A percentile compares a stretch with the other conserved stretches of the same genome.
Conservation (phyloP, 2,113 vertebrate species). For the Megaleporinus macrocephalus region DNA sequence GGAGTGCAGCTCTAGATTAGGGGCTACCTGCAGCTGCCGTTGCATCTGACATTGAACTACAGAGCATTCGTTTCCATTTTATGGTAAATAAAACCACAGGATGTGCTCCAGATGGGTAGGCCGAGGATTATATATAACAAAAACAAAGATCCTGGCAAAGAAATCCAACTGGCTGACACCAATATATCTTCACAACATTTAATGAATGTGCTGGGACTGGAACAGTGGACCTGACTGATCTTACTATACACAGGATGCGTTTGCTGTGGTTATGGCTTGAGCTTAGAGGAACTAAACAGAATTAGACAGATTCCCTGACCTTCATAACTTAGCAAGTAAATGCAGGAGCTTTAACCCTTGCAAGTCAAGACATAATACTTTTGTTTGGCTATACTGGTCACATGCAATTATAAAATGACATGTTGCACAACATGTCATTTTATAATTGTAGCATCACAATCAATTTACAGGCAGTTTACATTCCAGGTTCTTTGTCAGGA, state of each 20-base stretch:
- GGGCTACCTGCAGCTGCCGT: not conserved
- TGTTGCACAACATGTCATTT: not conserved
- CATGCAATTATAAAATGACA: not conserved
- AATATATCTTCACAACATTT: constrained; percentile 27
- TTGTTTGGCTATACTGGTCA: not conserved
- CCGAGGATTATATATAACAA: not conserved
- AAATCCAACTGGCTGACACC: not conserved
- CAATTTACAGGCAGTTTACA: not conserved
- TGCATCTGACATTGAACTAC: not conserved
- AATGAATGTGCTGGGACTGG: constrained; percentile 22
- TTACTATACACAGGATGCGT: constrained; percentile 31
- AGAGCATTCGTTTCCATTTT: not conserved
- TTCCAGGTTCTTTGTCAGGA: too few species aligned
- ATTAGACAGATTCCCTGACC: not conserved
- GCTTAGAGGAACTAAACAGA: not conserved
- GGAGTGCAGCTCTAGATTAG: too few species aligned
- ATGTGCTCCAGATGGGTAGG: not conserved
- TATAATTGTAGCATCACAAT: too few species aligned
- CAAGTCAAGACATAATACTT: not conserved
- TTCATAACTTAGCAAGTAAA: not conserved
- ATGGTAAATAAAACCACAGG: constrained; percentile 10
- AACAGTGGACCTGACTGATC: not conserved
- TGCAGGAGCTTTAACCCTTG: not conserved
- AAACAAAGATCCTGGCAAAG: not conserved
- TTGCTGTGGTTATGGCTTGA: constrained; percentile 26